phyloP scores from a whole-genome alignment of 2,113 vertebrate species.

The Pogonocichla stellata region DNA sequence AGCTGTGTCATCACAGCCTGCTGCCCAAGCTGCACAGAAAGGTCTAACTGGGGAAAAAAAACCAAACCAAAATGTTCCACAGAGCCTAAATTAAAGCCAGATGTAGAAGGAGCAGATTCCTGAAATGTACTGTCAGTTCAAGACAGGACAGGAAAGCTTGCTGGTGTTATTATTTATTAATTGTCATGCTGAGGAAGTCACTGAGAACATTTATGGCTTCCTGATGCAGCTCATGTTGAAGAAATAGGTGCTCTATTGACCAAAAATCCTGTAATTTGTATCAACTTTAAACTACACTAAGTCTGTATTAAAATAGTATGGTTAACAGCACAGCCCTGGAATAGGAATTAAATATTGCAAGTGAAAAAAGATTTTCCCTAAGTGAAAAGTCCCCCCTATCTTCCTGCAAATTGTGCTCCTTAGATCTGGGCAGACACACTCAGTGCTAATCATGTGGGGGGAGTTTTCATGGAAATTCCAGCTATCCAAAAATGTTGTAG shows the following conservation, averaged over 20 bases:
- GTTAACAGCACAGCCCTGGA: not conserved
- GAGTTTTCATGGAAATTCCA: not conserved
- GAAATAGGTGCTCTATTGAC: not conserved
- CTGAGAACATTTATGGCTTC: not conserved
- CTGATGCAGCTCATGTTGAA: not conserved
- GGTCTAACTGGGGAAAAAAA: slow-evolving; percentile 47
- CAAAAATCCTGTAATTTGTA: not conserved
- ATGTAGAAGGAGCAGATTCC: slow-evolving; percentile 52
- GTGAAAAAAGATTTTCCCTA: not conserved
- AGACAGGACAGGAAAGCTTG: slow-evolving; percentile 32
- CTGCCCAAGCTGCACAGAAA: slow-evolving; percentile 65
- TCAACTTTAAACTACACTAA: not conserved
- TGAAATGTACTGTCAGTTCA: slow-evolving; percentile 33
- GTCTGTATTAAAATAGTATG: not conserved
- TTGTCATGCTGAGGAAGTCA: not conserved
- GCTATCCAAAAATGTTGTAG: not conserved
- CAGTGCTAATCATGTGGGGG: not conserved
- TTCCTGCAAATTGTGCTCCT: not conserved
- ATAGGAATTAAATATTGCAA: not conserved
- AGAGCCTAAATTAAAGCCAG: slow-evolving; percentile 71
- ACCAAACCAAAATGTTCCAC: slow-evolving; percentile 21
- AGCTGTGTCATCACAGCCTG: slow-evolving; percentile 62
- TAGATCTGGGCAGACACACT: accelerated
- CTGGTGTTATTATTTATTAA: slow-evolving; percentile 34
- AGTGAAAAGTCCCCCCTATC: not conserved